Base-by-base conservation (phyloP, 2,888 invertebrate genomes). In the Cryptocephalus primarius region DNA sequence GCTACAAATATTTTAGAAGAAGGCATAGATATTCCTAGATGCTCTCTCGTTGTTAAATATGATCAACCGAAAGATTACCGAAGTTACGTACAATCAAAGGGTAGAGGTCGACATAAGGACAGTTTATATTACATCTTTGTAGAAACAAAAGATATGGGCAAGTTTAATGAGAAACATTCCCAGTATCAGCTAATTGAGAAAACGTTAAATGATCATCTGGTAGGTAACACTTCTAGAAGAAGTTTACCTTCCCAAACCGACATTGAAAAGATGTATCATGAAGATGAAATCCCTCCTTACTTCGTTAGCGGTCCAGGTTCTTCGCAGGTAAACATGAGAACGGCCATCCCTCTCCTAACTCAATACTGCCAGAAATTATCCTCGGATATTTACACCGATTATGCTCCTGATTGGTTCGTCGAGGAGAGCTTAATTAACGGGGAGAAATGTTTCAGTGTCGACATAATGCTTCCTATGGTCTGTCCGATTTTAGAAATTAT, bases 71-170 rank as follows among this genome's bases (percentile, higher is more conserved):
- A 72, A 44, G 83, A 86, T 57, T 88, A 87, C 57, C 48, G 88
- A 43, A 83, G 88, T 0, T 95, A 93, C 62, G 79, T 94, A 36
- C 92, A 93, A 68, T 87, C 90, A 50, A 91, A 92, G 77, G 92
- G 90, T 57, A 77, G 95, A 46, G 94, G 94, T 0, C 75, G 88
- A n/a, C 74, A 76, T 55, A 61, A 64, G 4, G 65, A 73, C 0
- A 82, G 88, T 10, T 67, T 68, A 9, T 88, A 75, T 55, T 70
- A 78, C 0, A 67, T 85, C 14, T 62, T 86, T 57, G 55, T 79
- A 0, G 61, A 74, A 2, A 45, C 55, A 0, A 1, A 42, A 0
- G 69, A 78, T 0, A 10, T 32, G 1, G 0, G 1, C 0, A 62
- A 65, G 32, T 70, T 69, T 38, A 1, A 49, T 0, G 4, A 38